Percentiles rank a stretch among this genome's conserved stretches.
These are phyloP conservation scores for Anarhynchus alexandrinus DNA, from an alignment of 2,113 vertebrate genomes.

Conservation along the genomic window DNA sequence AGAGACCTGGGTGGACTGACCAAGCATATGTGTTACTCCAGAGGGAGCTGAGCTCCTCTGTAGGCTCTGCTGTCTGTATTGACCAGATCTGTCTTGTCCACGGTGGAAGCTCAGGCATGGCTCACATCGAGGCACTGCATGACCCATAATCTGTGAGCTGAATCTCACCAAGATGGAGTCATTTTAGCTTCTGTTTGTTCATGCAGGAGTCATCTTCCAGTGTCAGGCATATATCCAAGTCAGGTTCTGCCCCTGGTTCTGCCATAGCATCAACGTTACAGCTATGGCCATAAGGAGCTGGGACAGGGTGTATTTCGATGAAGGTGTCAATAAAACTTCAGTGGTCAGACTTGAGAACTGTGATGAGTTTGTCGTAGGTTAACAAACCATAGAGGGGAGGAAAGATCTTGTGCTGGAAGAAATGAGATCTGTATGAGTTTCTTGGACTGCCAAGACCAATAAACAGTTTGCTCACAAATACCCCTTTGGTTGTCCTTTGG, in stretches of 20 bases:
- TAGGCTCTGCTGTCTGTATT: not conserved
- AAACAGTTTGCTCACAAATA: not conserved
- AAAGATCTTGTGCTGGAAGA: not conserved
- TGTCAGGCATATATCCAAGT: not conserved
- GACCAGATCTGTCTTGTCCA: not conserved
- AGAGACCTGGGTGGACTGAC: not conserved
- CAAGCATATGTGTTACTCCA: fast-evolving
- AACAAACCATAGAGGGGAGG: not conserved
- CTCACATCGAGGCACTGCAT: too few species aligned
- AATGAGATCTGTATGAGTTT: not conserved
- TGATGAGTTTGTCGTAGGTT: not conserved
- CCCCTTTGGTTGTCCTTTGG: not conserved
- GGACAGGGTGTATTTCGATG: not conserved
- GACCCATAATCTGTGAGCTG: not conserved
- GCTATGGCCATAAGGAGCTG: not conserved
- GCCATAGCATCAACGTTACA: fast-evolving
- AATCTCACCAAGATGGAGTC: fast-evolving
- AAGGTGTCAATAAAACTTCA: not conserved
- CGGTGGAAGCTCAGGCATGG: fast-evolving
- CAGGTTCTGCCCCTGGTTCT: not conserved
- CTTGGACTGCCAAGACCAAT: not conserved
- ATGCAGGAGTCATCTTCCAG: not conserved
- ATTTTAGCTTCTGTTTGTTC: not conserved
- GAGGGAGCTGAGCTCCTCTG: not conserved
- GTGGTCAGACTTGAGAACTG: not conserved